These are phyloP conservation scores for Eupristina koningsbergeri DNA, from an alignment of 1,140 invertebrate species.

Conservation along the genomic window DNA sequence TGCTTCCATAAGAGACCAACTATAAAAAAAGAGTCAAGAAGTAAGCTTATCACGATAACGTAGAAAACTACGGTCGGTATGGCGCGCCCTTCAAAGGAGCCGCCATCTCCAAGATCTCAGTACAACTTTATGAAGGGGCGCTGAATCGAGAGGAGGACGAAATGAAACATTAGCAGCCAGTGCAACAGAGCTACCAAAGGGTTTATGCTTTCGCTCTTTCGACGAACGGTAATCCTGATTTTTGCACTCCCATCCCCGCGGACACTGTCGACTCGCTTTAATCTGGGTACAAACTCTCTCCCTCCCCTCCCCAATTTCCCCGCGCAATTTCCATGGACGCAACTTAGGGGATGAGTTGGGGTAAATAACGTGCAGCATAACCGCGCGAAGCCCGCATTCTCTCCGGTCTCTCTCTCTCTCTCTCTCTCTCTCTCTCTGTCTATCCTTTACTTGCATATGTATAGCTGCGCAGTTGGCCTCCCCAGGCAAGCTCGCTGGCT, in stretches of 20 bases:
- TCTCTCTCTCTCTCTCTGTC: not conserved
- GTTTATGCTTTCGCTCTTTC: conserved; percentile 9
- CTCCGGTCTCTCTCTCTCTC: conserved; percentile 4
- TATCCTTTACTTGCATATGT: too few species aligned
- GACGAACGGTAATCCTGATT: conserved; percentile 22
- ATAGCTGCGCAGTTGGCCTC: not conserved
- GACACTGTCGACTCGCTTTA: conserved; percentile 23
- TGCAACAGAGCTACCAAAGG: not conserved
- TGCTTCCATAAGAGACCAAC: too few species aligned
- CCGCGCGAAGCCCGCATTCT: conserved; percentile 41
- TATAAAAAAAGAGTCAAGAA: not conserved
- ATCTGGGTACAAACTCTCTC: conserved; percentile 30
- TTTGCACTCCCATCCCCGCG: not conserved
- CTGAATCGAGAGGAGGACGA: not conserved
- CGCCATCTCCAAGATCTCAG: conserved; percentile 15
- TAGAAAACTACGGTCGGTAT: conserved; percentile 20
- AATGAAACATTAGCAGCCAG: conserved; percentile 1
- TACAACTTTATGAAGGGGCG: conserved; percentile 4
- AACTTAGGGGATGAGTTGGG: not conserved
- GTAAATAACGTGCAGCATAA: conserved; percentile 36
- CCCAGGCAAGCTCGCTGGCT: conserved; percentile 40
- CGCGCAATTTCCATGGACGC: not conserved
- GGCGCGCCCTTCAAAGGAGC: conserved; percentile 4
- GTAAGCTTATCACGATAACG: not conserved
- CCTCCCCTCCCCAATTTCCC: too few species aligned